Conservation (phyloP, 2,888 invertebrate species). For the Clusia tigrina region DNA sequence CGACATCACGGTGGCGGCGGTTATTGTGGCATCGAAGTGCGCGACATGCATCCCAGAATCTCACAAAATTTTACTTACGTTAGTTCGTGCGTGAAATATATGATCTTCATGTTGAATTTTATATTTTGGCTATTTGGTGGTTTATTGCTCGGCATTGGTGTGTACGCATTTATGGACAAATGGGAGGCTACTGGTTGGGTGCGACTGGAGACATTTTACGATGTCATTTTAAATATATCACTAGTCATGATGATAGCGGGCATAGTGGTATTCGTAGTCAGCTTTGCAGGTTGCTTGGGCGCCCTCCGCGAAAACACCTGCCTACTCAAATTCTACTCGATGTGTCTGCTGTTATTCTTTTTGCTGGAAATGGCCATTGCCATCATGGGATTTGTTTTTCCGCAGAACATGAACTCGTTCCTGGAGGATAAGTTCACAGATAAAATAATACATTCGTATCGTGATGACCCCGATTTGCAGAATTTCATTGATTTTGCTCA, state of each 20-base stretch:
- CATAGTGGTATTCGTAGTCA: constrained; percentile 89
- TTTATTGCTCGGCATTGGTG: constrained; percentile 82
- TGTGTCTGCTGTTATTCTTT: constrained; percentile 87
- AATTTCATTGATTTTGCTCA: constrained; percentile 96
- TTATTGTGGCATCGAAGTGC: constrained; percentile 43
- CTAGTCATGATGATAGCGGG: constrained; percentile 90
- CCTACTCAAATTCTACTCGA: constrained; percentile 89
- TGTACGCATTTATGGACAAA: constrained; percentile 93
- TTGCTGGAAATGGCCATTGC: constrained; percentile 91
- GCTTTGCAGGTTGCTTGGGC: constrained; percentile 91
- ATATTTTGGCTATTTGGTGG: constrained; percentile 85
- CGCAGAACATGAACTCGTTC: constrained; percentile 84
- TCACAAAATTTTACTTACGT: constrained; percentile 64
- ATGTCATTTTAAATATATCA: constrained; percentile 89
- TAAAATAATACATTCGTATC: constrained; percentile 88
- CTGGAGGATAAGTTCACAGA: constrained; percentile 89
- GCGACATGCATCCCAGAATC: constrained; percentile 56
- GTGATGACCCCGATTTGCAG: constrained; percentile 91
- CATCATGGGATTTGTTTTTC: constrained; percentile 92
- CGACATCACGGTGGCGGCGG: constrained; percentile 60
- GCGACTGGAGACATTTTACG: constrained; percentile 84
- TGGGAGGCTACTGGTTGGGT: constrained; percentile 88
- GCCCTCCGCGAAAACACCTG: constrained; percentile 84
- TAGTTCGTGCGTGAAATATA: constrained; percentile 63
- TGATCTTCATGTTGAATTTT: constrained; percentile 64